Conservation (phyloP, 1,140 invertebrate genomes). For the Drosophila melanica region DNA sequence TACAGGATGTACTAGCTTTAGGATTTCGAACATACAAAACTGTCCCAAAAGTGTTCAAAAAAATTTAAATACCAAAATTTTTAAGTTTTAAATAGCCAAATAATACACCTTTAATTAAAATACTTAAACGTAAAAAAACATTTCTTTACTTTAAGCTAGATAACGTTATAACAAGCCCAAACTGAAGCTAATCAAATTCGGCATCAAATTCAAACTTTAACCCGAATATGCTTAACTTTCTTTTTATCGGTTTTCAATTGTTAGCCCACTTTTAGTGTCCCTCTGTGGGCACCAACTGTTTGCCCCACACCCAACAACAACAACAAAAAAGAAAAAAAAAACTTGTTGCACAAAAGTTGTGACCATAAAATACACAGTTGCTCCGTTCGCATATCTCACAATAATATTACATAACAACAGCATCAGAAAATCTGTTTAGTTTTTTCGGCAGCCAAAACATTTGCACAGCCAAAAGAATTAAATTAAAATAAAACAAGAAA, state of each 20-base stretch:
- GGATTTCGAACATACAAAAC: no score
- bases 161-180: no score
- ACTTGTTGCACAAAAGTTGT: conserved; percentile 62
- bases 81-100: no score
- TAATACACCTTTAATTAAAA: no score
- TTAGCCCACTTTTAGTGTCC: conserved; percentile 37
- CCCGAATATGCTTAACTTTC: conserved; percentile 7
- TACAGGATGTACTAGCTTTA: no score
- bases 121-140: no score
- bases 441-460: conserved; percentile 65
- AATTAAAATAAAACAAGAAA: conserved; percentile 72
- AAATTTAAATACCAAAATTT: no score
- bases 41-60: no score
- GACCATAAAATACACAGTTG: conserved; percentile 55
- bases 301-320: background rate
- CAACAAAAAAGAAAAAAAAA: conserved; percentile 10
- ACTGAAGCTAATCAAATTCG: background rate
- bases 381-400: conserved; percentile 28
- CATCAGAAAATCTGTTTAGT: conserved; percentile 64
- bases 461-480: conserved; percentile 58
- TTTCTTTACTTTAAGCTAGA: no score
- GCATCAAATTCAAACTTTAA: background rate
- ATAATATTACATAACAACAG: conserved; percentile 66
- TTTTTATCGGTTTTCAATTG: conserved; percentile 15
- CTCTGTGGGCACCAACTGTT: background rate